Evolutionary conservation across 2,113 vertebrate species (phyloP).

Genomic region (Coptodon bakossiorum): DNA sequence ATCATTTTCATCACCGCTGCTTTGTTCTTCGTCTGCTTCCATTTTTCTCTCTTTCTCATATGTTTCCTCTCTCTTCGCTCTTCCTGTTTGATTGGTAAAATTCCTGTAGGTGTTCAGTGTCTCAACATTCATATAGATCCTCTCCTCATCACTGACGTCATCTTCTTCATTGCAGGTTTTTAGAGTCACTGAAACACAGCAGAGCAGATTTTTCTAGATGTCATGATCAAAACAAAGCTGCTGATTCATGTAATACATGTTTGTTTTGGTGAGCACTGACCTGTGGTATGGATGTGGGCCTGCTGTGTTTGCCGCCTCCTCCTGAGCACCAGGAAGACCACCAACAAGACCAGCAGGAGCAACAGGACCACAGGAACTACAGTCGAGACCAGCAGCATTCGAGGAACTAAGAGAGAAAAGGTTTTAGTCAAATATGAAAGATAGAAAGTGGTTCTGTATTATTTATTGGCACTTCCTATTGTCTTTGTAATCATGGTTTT

Average conservation of each 20-base stretch:
- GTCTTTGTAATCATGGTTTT: not conserved
- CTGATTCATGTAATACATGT: accelerated
- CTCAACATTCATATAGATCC: not conserved
- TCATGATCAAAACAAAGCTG: accelerated
- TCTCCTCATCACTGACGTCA: not conserved
- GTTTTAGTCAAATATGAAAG: accelerated
- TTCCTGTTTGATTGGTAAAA: not conserved
- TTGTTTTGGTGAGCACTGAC: accelerated
- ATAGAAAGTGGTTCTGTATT: not conserved
- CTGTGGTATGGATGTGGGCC: not conserved
- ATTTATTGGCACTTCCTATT: not conserved
- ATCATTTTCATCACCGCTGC: not conserved
- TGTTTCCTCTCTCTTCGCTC: not conserved
- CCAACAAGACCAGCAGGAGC: not conserved
- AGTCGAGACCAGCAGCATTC: not conserved
- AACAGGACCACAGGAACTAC: not conserved
- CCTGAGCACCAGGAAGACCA: not conserved
- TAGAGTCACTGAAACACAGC: not conserved
- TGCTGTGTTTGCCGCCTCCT: not conserved
- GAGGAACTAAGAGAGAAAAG: not conserved
- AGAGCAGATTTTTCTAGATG: accelerated
- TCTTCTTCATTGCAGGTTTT: not conserved
- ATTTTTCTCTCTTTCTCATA: not conserved
- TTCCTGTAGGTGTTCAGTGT: not conserved
- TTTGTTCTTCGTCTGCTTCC: not conserved